These are phyloP conservation scores for Tapirus indicus DNA, from an alignment of 2,797 vertebrate species.

Conservation along the genomic window DNA sequence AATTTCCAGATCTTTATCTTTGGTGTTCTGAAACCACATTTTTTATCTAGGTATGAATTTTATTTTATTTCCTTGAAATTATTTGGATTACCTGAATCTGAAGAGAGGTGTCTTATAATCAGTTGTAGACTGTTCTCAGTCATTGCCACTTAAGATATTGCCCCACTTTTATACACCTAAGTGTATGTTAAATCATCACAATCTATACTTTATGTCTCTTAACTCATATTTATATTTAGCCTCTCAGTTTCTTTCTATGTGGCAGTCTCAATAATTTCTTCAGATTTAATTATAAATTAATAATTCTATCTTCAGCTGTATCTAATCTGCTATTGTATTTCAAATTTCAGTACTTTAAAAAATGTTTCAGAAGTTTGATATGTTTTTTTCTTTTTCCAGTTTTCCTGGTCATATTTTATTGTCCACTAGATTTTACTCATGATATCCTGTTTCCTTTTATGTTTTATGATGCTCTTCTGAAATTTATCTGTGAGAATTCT, in stretches of 20 bases:
- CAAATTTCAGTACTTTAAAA: background rate
- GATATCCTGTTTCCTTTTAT: background rate
- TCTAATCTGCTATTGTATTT: background rate
- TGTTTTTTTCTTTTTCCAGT: background rate
- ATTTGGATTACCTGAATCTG: background rate
- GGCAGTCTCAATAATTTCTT: background rate
- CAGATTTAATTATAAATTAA: background rate
- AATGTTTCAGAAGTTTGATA: background rate
- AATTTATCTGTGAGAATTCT: background rate
- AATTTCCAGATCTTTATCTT: background rate
- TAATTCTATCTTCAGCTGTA: background rate
- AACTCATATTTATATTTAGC: background rate
- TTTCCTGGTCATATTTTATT: background rate
- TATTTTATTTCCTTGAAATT: constrained; percentile 5
- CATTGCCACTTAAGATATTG: background rate
- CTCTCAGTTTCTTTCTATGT: background rate
- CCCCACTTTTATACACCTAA: background rate
- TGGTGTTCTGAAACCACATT: background rate
- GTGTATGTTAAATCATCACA: background rate
- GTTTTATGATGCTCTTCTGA: background rate
- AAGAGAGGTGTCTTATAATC: background rate
- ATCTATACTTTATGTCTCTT: background rate
- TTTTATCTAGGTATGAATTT: background rate
- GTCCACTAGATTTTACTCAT: background rate
- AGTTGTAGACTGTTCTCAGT: background rate